Conservation (phyloP, 2,113 vertebrate species). For the Clinocottus analis region DNA sequence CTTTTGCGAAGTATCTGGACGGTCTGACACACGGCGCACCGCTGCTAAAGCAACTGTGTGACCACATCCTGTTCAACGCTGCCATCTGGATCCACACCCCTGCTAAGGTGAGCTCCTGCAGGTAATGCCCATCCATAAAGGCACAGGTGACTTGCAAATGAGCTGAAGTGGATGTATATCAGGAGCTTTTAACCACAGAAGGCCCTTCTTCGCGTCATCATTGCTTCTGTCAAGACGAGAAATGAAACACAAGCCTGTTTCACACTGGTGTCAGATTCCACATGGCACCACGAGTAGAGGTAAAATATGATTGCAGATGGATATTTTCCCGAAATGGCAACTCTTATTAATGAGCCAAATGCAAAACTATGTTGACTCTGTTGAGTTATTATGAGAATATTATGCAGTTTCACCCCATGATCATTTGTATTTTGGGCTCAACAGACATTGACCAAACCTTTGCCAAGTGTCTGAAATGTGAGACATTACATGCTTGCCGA, state of each 20-base stretch:
- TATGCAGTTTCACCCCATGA: neutral
- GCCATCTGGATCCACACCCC: constrained; percentile 99
- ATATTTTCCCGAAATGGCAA: neutral
- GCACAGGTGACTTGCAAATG: neutral
- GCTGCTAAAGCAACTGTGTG: constrained; percentile 96
- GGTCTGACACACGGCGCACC: constrained; percentile 94
- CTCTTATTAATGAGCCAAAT: constrained; percentile 11
- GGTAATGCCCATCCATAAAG: constrained; percentile 2
- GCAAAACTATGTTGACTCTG: neutral
- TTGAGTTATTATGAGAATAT: constrained; percentile 9
- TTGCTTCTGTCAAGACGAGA: neutral
- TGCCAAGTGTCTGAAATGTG: too few relatives aligned
- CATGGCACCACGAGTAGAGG: neutral
- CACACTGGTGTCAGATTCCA: neutral
- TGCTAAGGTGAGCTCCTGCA: constrained; percentile 87
- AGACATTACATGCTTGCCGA: constrained; percentile 19
- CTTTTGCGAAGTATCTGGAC: constrained; percentile 97
- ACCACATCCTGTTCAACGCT: constrained; percentile 98
- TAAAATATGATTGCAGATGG: neutral
- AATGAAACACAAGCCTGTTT: neutral
- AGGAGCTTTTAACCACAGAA: neutral
- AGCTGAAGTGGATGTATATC: neutral
- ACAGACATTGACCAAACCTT: constrained; percentile 26
- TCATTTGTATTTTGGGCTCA: neutral
- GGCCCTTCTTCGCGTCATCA: neutral